These are phyloP conservation scores for Tenebrio molitor DNA, from an alignment of 1,140 invertebrate species.

Conservation along the genomic window DNA sequence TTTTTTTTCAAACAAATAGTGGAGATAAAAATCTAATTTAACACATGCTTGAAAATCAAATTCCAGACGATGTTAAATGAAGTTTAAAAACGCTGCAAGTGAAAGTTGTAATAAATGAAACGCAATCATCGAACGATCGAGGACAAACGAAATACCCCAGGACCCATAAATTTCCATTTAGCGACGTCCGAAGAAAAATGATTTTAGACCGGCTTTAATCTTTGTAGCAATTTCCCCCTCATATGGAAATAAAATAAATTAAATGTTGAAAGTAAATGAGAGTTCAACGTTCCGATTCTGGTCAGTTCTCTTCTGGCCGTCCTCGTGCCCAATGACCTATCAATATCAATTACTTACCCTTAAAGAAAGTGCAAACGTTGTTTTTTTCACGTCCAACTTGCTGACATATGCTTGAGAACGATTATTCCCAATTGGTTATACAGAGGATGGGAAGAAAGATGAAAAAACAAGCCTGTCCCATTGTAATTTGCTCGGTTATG, in stretches of 20 bases:
- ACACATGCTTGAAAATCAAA: no score
- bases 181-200: not conserved
- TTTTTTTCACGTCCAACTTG: conserved; percentile 22
- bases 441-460: not conserved
- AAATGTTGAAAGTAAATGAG: not conserved
- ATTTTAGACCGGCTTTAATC: conserved; percentile 1
- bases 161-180: no score
- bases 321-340: conserved; percentile 15
- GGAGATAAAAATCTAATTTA: no score
- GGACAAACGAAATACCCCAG: no score
- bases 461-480: not conserved
- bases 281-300: conserved; percentile 14
- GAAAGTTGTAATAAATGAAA: no score
- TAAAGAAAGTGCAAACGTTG: conserved; percentile 33
- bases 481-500: not conserved
- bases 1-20: no score
- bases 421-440: conserved; percentile 11
- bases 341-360: conserved; percentile 27
- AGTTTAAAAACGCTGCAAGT: no score
- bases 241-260: conserved; percentile 19
- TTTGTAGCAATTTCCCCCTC: not conserved
- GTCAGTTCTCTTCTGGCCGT: not conserved
- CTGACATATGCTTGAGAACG: conserved; percentile 20
- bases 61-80: no score
- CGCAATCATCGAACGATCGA: no score